Evolutionary conservation across 2,113 vertebrate species (phyloP).

Genomic region (Trogon surrucura): DNA sequence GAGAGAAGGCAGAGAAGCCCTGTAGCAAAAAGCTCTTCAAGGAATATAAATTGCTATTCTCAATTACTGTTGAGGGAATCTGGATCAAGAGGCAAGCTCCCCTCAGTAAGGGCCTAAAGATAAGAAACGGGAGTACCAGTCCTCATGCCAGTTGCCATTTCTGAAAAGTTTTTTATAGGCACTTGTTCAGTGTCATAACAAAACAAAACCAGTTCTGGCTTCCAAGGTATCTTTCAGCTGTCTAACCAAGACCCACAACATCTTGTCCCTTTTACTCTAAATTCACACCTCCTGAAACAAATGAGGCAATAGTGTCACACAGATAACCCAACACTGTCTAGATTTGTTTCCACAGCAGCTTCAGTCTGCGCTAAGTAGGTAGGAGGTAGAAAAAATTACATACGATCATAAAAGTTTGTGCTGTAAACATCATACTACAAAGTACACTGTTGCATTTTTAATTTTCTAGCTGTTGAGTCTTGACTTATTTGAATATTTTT

Average conservation of each 20-base stretch:
- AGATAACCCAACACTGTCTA: background rate
- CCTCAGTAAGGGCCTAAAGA: background rate
- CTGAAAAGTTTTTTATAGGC: background rate
- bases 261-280: background rate
- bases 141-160: background rate
- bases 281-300: background rate
- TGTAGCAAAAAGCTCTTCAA: conserved; percentile 18
- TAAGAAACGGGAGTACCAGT: background rate
- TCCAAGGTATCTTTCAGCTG: background rate
- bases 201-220: background rate
- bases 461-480: background rate
- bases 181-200: background rate
- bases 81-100: background rate
- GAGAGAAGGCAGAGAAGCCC: background rate
- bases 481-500: background rate
- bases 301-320: background rate
- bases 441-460: background rate
- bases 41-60: background rate
- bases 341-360: background rate
- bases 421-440: background rate
- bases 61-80: background rate
- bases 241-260: background rate
- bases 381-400: background rate
- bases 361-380: background rate
- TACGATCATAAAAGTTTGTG: background rate